Conservation (phyloP, 2,113 vertebrate genomes). For the Ochotona curzoniae region DNA sequence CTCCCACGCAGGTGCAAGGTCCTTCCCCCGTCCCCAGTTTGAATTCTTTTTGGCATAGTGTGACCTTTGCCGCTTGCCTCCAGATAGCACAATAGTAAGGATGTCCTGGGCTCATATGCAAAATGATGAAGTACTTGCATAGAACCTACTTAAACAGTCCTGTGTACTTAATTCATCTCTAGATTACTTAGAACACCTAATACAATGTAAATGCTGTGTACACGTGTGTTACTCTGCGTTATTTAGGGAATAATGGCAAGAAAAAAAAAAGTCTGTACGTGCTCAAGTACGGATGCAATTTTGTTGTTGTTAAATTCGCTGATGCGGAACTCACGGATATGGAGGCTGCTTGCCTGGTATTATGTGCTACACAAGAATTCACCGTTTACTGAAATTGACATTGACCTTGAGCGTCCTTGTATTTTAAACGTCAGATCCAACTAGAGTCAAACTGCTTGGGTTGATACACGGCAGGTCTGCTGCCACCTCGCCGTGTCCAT, state of each 20-base stretch:
- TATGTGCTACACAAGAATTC: neutral
- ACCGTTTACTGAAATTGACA: slow-evolving; percentile 44
- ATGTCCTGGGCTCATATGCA: neutral
- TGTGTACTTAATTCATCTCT: neutral
- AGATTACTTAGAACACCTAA: neutral
- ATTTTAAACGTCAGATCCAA: slow-evolving; percentile 17
- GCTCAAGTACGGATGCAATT: neutral
- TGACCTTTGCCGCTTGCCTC: too few relatives aligned
- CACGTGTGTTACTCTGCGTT: neutral
- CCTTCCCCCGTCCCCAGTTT: too few relatives aligned
- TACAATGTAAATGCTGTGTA: neutral
- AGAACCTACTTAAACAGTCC: neutral
- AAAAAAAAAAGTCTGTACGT: neutral
- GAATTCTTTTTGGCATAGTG: too few relatives aligned
- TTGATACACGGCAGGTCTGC: neutral
- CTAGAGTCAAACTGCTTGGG: neutral
- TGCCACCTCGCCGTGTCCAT: neutral
- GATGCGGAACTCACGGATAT: neutral
- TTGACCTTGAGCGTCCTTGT: neutral
- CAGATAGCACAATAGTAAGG: too few relatives aligned
- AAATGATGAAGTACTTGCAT: neutral
- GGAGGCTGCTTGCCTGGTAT: neutral
- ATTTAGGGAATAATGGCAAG: neutral
- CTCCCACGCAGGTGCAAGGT: too few relatives aligned
- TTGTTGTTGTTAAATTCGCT: neutral